phyloP scores from a whole-genome alignment of 2,113 vertebrate genomes.

The Murina feae region DNA sequence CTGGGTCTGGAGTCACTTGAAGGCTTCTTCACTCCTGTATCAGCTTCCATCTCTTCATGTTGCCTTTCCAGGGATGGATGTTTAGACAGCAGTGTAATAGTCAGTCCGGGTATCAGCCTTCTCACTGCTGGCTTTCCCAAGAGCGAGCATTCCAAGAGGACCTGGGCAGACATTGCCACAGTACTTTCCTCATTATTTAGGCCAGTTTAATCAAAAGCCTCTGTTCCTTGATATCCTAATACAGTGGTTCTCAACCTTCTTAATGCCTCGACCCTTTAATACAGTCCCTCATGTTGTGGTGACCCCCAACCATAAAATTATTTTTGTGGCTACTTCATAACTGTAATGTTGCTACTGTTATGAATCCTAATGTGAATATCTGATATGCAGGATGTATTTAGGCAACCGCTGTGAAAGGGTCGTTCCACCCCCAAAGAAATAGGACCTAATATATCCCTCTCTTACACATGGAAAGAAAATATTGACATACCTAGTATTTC shows the following conservation, averaged over 20 bases:
- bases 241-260: too few relatives aligned
- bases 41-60: not conserved
- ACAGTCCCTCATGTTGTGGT: too few relatives aligned
- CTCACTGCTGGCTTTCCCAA: not conserved
- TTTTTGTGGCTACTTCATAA: too few relatives aligned
- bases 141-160: not conserved
- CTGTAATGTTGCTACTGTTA: too few relatives aligned
- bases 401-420: too few relatives aligned
- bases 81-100: not conserved
- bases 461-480: not conserved
- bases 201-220: not conserved
- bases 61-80: not conserved
- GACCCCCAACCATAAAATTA: too few relatives aligned
- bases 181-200: not conserved
- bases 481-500: not conserved
- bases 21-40: not conserved
- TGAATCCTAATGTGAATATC: too few relatives aligned
- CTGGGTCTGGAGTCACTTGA: not conserved
- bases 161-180: too few relatives aligned
- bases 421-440: too few relatives aligned
- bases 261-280: too few relatives aligned
- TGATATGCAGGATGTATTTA: too few relatives aligned
- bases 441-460: not conserved
- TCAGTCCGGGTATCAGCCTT: not conserved
- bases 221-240: not conserved